phyloP scores from a whole-genome alignment of 2,888 invertebrate genomes.

The Hofmannophila pseudospretella region DNA sequence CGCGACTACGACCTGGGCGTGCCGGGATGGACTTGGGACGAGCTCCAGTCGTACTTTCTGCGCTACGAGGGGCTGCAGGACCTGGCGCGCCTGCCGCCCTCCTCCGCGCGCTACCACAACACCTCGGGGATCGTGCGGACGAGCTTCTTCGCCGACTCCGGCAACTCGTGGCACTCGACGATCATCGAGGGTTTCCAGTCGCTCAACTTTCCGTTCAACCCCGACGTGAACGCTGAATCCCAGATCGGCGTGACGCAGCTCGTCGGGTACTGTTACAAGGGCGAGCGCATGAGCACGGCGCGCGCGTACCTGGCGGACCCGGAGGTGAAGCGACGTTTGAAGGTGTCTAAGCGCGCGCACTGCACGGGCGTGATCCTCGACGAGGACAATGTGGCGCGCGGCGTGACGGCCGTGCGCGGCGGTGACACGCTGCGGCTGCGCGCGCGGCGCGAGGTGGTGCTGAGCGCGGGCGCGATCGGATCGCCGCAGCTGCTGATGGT shows the following conservation, averaged over 20 bases:
- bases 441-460: not conserved
- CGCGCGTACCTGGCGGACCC: slow-evolving; percentile 37
- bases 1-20: slow-evolving; percentile 36
- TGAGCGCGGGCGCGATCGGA: not conserved
- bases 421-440: not conserved
- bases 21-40: slow-evolving; percentile 46
- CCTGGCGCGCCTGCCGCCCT: slow-evolving; percentile 9
- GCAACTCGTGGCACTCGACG: slow-evolving; percentile 44
- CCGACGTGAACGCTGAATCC: slow-evolving; percentile 43
- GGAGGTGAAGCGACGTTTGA: slow-evolving; percentile 29
- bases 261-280: slow-evolving; percentile 38
- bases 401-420: not conserved
- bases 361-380: slow-evolving; percentile 46
- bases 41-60: slow-evolving; percentile 47
- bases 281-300: slow-evolving; percentile 47
- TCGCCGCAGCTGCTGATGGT: slow-evolving; percentile 8
- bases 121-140: slow-evolving; percentile 22
- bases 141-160: slow-evolving; percentile 34
- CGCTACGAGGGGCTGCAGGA: slow-evolving; percentile 44
- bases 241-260: slow-evolving; percentile 44
- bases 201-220: slow-evolving; percentile 39
- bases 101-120: slow-evolving; percentile 2
- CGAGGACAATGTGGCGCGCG: slow-evolving; percentile 20
- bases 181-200: slow-evolving; percentile 27
- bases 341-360: slow-evolving; percentile 34